These are phyloP conservation scores for Lytechinus pictus DNA, from an alignment of 35 echinoderm and acorn worm genomes.

Conservation along the genomic window DNA sequence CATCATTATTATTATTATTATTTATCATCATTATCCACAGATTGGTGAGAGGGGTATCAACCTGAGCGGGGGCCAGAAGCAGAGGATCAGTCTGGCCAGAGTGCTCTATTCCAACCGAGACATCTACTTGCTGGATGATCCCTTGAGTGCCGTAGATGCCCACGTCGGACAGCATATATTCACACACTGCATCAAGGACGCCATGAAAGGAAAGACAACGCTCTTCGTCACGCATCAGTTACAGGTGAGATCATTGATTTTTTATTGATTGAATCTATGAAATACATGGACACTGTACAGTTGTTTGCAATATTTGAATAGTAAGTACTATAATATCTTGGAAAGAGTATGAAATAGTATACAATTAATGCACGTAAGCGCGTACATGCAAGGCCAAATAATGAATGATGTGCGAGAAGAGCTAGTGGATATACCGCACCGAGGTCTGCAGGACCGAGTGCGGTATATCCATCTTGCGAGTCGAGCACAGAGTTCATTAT, in stretches of 20 bases:
- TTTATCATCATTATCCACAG: background rate
- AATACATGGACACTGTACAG: too few relatives aligned
- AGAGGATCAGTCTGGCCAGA: conserved; percentile 86
- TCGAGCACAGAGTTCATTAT: too few relatives aligned
- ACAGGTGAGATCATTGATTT: conserved; percentile 61
- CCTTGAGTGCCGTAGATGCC: conserved; percentile 93
- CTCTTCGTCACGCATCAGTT: conserved; percentile 96
- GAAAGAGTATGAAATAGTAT: too few relatives aligned
- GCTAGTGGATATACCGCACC: too few relatives aligned
- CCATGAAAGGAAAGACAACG: conserved; percentile 73
- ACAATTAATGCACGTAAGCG: too few relatives aligned
- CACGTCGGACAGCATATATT: conserved; percentile 97
- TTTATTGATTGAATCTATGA: background rate
- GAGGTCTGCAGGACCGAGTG: too few relatives aligned
- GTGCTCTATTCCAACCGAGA: conserved; percentile 84
- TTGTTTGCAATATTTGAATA: too few relatives aligned
- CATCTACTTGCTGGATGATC: conserved; percentile 91
- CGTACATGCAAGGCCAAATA: too few relatives aligned
- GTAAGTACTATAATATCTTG: too few relatives aligned
- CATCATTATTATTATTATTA: background rate
- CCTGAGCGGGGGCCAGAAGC: conserved; percentile 95
- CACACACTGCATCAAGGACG: conserved; percentile 79
- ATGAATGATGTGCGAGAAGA: too few relatives aligned
- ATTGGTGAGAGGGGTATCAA: conserved; percentile 91
- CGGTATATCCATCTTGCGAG: too few relatives aligned